Evolutionary conservation across 2,113 vertebrate species (phyloP).

Genomic region (Pavo muticus): DNA sequence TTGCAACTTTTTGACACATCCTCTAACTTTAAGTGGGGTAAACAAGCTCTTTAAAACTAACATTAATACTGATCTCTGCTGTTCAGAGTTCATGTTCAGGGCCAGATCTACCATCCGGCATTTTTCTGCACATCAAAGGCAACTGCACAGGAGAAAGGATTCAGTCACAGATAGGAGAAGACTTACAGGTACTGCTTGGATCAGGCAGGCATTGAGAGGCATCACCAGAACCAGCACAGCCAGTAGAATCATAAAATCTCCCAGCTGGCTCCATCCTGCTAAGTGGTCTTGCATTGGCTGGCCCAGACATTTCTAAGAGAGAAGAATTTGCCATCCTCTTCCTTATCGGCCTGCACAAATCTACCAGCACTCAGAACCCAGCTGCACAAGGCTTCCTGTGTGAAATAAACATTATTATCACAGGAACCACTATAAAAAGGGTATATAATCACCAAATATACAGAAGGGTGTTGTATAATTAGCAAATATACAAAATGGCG

Average conservation of each 20-base stretch:
- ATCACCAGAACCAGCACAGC: background rate
- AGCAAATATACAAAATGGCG: too few relatives aligned
- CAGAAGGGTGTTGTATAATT: too few relatives aligned
- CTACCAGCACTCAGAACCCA: background rate
- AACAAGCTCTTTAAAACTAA: background rate
- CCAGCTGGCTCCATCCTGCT: background rate
- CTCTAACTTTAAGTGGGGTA: background rate
- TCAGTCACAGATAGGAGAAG: background rate
- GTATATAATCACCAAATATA: too few relatives aligned
- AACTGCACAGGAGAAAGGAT: background rate
- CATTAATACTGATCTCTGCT: background rate
- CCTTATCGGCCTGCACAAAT: background rate
- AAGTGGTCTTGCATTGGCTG: background rate
- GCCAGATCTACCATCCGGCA: background rate
- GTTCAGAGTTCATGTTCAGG: background rate
- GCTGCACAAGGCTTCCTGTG: background rate
- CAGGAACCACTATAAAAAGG: background rate
- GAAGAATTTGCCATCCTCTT: background rate
- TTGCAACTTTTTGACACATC: slow-evolving; percentile 24
- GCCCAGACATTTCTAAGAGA: background rate
- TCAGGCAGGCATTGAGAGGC: background rate
- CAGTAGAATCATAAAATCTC: background rate
- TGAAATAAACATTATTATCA: background rate
- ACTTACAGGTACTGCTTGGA: background rate
- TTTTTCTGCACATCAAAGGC: background rate